Percentiles rank a stretch among this genome's conserved stretches.
phyloP scores from a whole-genome alignment of 2,797 vertebrate species.

The Arctocebus calabarensis region DNA sequence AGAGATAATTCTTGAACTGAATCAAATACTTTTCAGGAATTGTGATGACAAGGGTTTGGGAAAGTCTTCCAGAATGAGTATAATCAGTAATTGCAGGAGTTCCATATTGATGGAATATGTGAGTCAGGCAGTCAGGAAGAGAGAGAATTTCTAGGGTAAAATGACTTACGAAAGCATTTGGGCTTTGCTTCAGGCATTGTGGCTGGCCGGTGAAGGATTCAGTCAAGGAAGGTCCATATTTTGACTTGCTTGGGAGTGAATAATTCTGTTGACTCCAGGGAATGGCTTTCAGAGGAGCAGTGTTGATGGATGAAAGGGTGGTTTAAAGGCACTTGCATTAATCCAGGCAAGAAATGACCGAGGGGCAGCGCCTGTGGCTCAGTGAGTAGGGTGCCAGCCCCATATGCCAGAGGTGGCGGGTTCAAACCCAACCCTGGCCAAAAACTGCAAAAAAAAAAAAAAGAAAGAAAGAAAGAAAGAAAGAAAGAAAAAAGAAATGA shows the following conservation, averaged over 20 bases:
- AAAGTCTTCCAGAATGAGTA: background rate
- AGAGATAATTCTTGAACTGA: background rate
- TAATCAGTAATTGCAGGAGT: background rate
- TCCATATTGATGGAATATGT: no score
- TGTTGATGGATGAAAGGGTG: background rate
- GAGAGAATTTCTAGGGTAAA: background rate
- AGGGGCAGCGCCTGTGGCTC: no score
- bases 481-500: no score
- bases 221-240: background rate
- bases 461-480: no score
- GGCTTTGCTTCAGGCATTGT: background rate
- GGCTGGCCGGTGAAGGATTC: background rate
- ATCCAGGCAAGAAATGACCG: background rate
- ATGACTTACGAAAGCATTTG: background rate
- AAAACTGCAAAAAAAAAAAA: no score
- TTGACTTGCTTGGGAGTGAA: background rate
- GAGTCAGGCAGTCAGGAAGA: background rate
- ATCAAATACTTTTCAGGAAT: background rate
- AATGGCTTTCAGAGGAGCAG: background rate
- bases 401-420: no score
- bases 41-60: background rate
- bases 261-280: background rate
- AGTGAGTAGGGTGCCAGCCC: no score
- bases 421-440: no score
- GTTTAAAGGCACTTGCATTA: background rate